Evolutionary conservation across 2,888 invertebrate genomes (phyloP), one percentile per base, ranked within the genome.

Genomic region (Arenicola marina): DNA sequence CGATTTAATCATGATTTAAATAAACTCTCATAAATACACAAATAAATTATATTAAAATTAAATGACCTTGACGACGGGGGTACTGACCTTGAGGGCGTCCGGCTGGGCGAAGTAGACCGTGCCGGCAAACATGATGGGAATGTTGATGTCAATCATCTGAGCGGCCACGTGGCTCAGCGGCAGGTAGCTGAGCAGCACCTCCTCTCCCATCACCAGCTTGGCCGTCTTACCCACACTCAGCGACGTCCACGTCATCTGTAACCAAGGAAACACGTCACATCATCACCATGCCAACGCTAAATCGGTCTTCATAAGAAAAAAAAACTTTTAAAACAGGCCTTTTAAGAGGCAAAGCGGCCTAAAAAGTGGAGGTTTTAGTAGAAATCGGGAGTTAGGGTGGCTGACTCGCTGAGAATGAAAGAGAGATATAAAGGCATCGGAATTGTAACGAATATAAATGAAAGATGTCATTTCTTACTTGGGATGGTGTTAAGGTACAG

Each of bases 151-250:
- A 34, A 92, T 87, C 18, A 91, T 89, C 88, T 94, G 94, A 38
- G 93, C 95, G 54, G 95, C 95, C 34, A 95, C 90, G 79, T 95
- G 95, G 75, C 93, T 93, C 53, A 95, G 85, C 0, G 95, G 95
- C 69, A 95, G 85, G 84, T 91, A 95, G 69, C 92, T 91, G 56
- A 95, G 87, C 7, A 86, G 79, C 76, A 92, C 91, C 1, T 85
- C 75, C 29, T 72, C 65, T 4, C 69, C 77, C 61, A 60, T 71
- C 11, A 38, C 45, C 26, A 74, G 57, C 21, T 62, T 54, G 24
- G 68, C 65, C 3, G 58, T 31, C 18, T 48, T 29, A 0, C 59
- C 66, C n/a, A 68, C 45, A 26, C 62, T 58, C 18, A 55, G 55
- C 11, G 76, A 71, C 85, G 83, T 87, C 88, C 51, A 88, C 84